phyloP scores from a whole-genome alignment of 2,113 vertebrate genomes.

The Lophotis ruficrista region DNA sequence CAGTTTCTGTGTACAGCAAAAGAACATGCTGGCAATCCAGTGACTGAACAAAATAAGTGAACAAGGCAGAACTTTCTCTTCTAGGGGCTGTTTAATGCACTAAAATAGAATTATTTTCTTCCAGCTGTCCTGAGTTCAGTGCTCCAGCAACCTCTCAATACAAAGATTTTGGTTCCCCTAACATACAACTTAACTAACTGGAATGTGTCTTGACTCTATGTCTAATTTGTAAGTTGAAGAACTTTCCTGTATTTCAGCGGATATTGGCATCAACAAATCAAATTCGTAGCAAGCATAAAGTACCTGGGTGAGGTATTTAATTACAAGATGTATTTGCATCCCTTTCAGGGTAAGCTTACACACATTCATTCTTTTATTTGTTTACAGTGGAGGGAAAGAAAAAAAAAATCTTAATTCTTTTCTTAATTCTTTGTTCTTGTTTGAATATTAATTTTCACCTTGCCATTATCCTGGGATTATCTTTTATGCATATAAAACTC shows the following conservation, averaged over 20 bases:
- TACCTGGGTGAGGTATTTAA: background rate
- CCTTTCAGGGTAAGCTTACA: background rate
- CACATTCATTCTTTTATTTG: background rate
- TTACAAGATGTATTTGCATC: background rate
- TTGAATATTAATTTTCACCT: background rate
- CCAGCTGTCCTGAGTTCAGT: background rate
- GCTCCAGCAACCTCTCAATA: background rate
- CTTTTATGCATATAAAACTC: background rate
- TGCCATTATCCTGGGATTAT: background rate
- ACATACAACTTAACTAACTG: fast-evolving
- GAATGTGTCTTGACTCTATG: background rate
- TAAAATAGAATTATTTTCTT: background rate
- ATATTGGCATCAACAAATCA: background rate
- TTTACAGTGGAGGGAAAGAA: background rate
- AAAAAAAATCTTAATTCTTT: background rate
- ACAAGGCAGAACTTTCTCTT: background rate
- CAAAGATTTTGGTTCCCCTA: background rate
- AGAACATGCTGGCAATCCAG: background rate
- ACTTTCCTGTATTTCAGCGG: background rate
- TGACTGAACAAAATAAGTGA: background rate
- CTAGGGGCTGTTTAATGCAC: background rate
- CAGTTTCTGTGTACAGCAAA: background rate
- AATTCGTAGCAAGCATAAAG: background rate
- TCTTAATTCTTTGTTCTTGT: background rate
- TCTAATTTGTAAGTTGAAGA: background rate